These are phyloP conservation scores for Meloe dianella DNA, from an alignment of 2,888 invertebrate species.

Conservation along the genomic window DNA sequence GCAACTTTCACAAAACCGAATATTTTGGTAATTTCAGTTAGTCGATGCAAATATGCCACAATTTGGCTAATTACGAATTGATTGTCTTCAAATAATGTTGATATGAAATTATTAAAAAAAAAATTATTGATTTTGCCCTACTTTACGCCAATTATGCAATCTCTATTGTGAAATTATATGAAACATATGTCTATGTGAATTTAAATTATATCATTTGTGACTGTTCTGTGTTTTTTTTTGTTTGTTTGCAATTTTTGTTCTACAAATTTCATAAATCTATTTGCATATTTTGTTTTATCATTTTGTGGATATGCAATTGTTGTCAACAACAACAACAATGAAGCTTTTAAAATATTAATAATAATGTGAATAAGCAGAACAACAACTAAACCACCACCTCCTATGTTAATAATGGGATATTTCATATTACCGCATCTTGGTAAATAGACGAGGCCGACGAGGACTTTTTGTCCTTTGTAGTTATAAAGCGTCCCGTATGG, in stretches of 20 bases:
- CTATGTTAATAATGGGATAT: conserved; percentile 19
- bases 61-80: too few relatives aligned
- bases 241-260: neutral
- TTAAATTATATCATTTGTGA: conserved; percentile 7
- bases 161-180: neutral
- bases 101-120: neutral
- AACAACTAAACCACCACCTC: neutral
- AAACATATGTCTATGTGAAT: conserved; percentile 5
- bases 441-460: conserved; percentile 21
- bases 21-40: too few relatives aligned
- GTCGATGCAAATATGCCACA: too few relatives aligned
- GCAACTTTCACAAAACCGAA: too few relatives aligned
- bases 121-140: neutral
- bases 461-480: conserved; percentile 2
- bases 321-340: neutral
- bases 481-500: conserved; percentile 41
- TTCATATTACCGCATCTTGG: conserved; percentile 20
- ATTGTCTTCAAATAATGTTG: too few relatives aligned
- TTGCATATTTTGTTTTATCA: neutral
- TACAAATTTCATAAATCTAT: neutral
- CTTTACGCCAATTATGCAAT: neutral
- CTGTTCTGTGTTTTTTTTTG: neutral
- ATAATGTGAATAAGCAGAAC: too few relatives aligned
- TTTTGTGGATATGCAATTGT: too few relatives aligned
- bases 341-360: neutral